Evolutionary conservation across 2,888 invertebrate genomes (phyloP), one percentile per base, ranked within the genome.

Genomic region (Andrena praecox): DNA sequence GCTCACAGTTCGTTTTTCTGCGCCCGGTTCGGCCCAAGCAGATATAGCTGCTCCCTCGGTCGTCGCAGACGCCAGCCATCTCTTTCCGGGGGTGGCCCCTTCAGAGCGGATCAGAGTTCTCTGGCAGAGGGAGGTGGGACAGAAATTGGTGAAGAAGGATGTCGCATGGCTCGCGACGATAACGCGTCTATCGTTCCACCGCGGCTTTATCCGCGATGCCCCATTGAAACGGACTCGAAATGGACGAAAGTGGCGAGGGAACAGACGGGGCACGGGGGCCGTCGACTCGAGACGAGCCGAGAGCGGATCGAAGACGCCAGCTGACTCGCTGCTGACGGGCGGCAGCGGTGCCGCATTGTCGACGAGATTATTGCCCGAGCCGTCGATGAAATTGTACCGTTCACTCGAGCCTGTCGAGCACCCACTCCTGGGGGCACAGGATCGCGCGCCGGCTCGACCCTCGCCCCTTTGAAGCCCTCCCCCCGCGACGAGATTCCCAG

Each of bases 251-350:
- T 48, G 29, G n/a, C 56, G 48, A 16, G 54, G 66, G 71, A 64
- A 67, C 50, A 12, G 33, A 24, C 48, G 24, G 10, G 56, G 42
- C 56, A 56, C 68, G 20, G 31, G 60, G 74, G 31, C 54, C 52
- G 63, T 54, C 52, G 69, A 29, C 12, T n/a, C 33, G 68, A 59
- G 63, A 50, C 60, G 71, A 64, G 56, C 60, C 54, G 79, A 75
- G 78, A 79, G 48, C 64, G 78, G 83, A 82, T 88, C 86, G 89
- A 88, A 89, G 87, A 87, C 73, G 80, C 85, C 87, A 87, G 87
- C 87, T 88, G 89, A 87, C 85, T 86, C 79, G 86, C 27, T 77
- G 31, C 77, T 76, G 77, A 59, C 62, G 71, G 33, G 29, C 62
- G 71, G 67, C 20, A 76, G 56, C 60, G 29, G 42, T 24, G 76